Conservation (phyloP, 2,888 invertebrate genomes). For the Harmothoe impar region DNA sequence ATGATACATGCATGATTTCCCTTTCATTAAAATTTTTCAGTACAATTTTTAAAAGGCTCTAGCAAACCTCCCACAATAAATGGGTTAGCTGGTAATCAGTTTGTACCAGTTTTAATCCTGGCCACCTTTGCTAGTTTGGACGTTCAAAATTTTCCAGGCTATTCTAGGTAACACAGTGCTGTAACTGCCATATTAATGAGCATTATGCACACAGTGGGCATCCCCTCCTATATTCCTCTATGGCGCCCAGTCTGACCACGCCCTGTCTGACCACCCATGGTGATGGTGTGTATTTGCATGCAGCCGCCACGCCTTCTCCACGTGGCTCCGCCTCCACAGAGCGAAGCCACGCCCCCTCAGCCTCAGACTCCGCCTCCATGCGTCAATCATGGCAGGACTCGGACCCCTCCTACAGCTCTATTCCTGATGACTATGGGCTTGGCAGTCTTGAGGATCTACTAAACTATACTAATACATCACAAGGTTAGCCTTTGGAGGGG, state of each 20-base stretch:
- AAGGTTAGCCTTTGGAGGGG: conserved; percentile 42
- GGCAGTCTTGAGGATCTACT: conserved; percentile 62
- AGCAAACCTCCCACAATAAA: too few species aligned
- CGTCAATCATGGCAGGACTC: conserved; percentile 67
- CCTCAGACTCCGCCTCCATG: conserved; percentile 57
- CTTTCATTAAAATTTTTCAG: too few species aligned
- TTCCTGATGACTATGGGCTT: conserved; percentile 72
- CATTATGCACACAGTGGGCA: not conserved
- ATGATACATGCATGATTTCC: too few species aligned
- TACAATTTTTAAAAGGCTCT: too few species aligned
- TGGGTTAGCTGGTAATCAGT: too few species aligned
- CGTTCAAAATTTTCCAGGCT: not conserved
- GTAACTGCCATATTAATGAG: not conserved
- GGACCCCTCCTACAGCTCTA: conserved; percentile 78
- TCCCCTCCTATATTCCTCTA: too few species aligned
- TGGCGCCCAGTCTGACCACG: too few species aligned
- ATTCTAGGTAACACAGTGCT: too few species aligned
- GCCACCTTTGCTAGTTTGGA: not conserved
- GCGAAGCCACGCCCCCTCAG: conserved; percentile 47
- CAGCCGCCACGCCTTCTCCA: conserved; percentile 46
- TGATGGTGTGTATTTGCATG: conserved; percentile 60
- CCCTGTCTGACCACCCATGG: not conserved
- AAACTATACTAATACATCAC: conserved; percentile 58
- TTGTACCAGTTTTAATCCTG: too few species aligned
- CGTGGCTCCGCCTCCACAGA: conserved; percentile 50